These are phyloP conservation scores for Ochropleura plecta DNA, from an alignment of 2,888 invertebrate genomes.

Conservation along the genomic window DNA sequence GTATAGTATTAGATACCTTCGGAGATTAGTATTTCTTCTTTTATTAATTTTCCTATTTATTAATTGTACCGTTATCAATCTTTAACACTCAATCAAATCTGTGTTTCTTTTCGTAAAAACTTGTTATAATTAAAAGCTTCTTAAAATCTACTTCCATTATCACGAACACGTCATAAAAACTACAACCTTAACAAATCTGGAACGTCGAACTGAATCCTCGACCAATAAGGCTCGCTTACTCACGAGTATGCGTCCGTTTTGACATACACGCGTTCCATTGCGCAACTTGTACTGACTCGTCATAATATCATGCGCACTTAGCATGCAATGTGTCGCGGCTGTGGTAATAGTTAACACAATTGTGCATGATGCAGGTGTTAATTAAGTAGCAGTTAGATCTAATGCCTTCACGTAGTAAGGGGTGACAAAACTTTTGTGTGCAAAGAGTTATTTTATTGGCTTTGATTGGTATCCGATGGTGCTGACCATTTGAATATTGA, in stretches of 20 bases:
- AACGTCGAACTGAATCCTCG: conserved; percentile 33
- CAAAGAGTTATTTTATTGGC: conserved; percentile 16
- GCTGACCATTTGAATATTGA: conserved; percentile 18
- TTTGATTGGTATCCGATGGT: conserved; percentile 6
- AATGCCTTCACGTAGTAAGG: conserved; percentile 54
- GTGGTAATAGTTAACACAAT: conserved; percentile 76
- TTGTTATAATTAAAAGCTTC: too few species aligned
- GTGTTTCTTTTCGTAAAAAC: neutral
- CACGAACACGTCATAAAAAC: neutral
- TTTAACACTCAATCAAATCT: too few species aligned
- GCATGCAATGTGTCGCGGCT: conserved; percentile 77
- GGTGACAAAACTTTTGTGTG: conserved; percentile 23
- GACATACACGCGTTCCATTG: conserved; percentile 69
- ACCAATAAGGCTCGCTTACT: conserved; percentile 36
- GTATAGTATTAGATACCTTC: too few species aligned
- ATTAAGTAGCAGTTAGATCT: conserved; percentile 60
- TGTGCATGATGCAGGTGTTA: conserved; percentile 67
- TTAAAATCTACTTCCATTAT: neutral
- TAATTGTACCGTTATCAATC: too few species aligned
- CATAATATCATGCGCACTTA: conserved; percentile 76
- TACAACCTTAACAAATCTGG: conserved; percentile 43
- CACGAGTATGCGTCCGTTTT: conserved; percentile 52
- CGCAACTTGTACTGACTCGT: conserved; percentile 69
- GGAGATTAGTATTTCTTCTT: too few species aligned
- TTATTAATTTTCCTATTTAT: too few species aligned